These are phyloP conservation scores for Drosophila jambulina DNA, from an alignment of 1,140 invertebrate species.

Conservation along the genomic window DNA sequence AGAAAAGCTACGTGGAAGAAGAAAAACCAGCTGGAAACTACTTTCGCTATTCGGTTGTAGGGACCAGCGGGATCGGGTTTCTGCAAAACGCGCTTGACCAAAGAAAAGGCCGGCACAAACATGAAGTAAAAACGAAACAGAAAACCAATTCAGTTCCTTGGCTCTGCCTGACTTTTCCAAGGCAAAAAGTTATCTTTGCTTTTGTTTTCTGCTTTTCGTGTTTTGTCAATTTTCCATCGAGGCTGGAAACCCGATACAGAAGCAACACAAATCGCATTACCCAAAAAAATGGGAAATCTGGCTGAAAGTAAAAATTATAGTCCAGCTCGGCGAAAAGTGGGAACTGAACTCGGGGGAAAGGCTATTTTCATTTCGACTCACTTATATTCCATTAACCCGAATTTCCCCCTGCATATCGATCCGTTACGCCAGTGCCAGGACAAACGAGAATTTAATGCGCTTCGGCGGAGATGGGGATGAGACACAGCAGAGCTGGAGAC, in stretches of 20 bases:
- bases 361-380: slow-evolving; percentile 42
- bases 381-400: slow-evolving; percentile 76
- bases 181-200: slow-evolving; percentile 64
- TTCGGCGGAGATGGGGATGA: slow-evolving; percentile 33
- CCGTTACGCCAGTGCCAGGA: slow-evolving; percentile 52
- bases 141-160: slow-evolving; percentile 26
- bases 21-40: slow-evolving; percentile 76
- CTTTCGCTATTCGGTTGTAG: slow-evolving; percentile 68
- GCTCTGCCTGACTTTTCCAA: slow-evolving; percentile 59
- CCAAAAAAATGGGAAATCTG: slow-evolving; percentile 29
- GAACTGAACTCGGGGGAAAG: background rate
- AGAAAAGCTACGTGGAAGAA: slow-evolving; percentile 23
- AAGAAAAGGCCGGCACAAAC: slow-evolving; percentile 61
- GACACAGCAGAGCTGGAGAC: slow-evolving; percentile 4
- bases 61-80: slow-evolving; percentile 1
- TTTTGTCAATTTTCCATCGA: slow-evolving; percentile 44
- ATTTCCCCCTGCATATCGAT: slow-evolving; percentile 61
- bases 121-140: slow-evolving; percentile 53
- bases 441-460: slow-evolving; percentile 75
- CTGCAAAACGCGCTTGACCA: slow-evolving; percentile 64
- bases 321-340: slow-evolving; percentile 5
- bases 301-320: slow-evolving; percentile 14
- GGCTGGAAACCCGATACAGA: slow-evolving; percentile 20
- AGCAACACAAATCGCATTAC: slow-evolving; percentile 16
- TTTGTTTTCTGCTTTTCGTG: slow-evolving; percentile 6